Evolutionary conservation across 2,797 vertebrate species (phyloP).

Genomic region (Cyprinella venusta): DNA sequence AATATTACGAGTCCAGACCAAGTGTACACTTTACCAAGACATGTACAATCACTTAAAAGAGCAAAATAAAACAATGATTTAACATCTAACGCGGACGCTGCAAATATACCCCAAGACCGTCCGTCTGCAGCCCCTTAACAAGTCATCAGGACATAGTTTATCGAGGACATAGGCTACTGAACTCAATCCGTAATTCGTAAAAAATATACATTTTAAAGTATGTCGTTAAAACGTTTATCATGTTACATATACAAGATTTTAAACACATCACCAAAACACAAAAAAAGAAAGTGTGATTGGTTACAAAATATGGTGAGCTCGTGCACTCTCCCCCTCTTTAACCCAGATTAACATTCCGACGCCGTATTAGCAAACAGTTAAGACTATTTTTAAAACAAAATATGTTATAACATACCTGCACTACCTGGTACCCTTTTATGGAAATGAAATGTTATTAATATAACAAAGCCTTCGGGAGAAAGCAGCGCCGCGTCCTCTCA

Average conservation of each 20-base stretch:
- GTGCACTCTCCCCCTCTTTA: not conserved
- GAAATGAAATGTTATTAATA: not conserved
- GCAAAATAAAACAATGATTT: not conserved
- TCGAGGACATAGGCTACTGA: not conserved
- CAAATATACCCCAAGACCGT: not conserved
- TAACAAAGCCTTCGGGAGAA: not conserved
- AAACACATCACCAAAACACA: not conserved
- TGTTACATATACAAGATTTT: not conserved
- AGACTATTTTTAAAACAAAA: not conserved
- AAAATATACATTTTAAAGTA: not conserved
- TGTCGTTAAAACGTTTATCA: not conserved
- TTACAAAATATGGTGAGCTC: not conserved
- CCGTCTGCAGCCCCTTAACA: not conserved
- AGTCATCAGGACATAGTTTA: not conserved
- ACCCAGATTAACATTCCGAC: constrained; percentile 19
- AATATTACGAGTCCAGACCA: too few relatives aligned
- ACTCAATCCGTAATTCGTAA: not conserved
- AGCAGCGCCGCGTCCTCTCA: not conserved
- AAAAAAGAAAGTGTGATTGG: not conserved
- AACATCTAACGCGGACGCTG: not conserved
- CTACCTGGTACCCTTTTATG: not conserved
- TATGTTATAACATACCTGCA: constrained; percentile 24
- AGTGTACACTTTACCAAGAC: too few relatives aligned
- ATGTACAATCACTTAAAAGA: not conserved
- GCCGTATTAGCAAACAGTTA: not conserved